A percentile compares a stretch with the other conserved stretches of the same genome.
These are phyloP conservation scores for Phycodurus eques DNA, from an alignment of 2,113 vertebrate genomes.

Conservation along the genomic window DNA sequence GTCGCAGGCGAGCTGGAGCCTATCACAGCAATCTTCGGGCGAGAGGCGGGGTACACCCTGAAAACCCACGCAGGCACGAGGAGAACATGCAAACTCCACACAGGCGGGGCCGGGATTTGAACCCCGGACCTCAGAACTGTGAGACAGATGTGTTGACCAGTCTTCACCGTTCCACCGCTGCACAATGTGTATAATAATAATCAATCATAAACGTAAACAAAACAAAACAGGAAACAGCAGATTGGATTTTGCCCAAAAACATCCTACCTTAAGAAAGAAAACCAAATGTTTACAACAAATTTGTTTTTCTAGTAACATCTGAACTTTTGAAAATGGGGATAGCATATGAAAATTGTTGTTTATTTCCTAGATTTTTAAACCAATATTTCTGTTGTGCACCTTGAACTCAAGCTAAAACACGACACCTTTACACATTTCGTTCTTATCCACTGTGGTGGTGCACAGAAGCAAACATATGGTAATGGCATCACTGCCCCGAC, in stretches of 20 bases:
- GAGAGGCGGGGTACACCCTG: too few species aligned
- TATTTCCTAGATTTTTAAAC: background rate
- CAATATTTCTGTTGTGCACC: background rate
- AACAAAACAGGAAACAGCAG: background rate
- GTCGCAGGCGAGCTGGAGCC: too few species aligned
- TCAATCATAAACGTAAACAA: background rate
- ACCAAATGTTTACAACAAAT: background rate
- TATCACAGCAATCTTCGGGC: too few species aligned
- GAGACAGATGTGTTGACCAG: too few species aligned
- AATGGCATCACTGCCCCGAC: slow-evolving; percentile 5
- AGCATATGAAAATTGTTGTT: background rate
- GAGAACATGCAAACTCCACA: too few species aligned
- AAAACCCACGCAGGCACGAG: too few species aligned
- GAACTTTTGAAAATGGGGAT: background rate
- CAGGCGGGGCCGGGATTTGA: too few species aligned
- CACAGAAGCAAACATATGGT: background rate
- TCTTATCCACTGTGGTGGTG: background rate
- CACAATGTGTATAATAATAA: background rate
- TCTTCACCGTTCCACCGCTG: background rate
- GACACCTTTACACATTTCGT: background rate
- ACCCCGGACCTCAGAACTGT: too few species aligned
- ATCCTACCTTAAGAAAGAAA: background rate
- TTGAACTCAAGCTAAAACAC: background rate
- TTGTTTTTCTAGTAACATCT: background rate
- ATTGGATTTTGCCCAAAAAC: background rate